Evolutionary conservation across 1,140 invertebrate genomes (phyloP).

Genomic region (Diachasmimorpha longicaudata): DNA sequence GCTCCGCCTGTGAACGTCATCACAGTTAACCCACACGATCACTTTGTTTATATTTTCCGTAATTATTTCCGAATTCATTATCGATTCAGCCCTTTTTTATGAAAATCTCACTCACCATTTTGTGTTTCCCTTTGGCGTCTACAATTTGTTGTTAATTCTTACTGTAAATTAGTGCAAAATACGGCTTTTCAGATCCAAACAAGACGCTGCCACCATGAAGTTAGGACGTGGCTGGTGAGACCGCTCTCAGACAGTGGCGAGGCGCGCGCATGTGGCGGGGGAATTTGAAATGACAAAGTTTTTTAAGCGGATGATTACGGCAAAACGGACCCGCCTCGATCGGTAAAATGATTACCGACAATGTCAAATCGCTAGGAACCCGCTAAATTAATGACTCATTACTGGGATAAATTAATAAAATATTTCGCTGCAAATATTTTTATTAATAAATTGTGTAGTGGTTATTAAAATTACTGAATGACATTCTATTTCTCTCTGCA

Average conservation of each 20-base stretch:
- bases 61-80: not conserved
- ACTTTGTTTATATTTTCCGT: not conserved
- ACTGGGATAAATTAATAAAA: too few relatives aligned
- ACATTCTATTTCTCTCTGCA: not conserved
- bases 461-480: not conserved
- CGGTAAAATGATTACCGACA: too few relatives aligned
- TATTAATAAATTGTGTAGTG: not conserved
- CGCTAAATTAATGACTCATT: too few relatives aligned
- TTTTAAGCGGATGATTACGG: too few relatives aligned
- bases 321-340: too few relatives aligned
- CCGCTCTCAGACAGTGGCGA: slow-evolving; percentile 23
- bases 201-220: slow-evolving; percentile 43
- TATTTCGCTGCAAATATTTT: too few relatives aligned
- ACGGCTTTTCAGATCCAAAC: slow-evolving; percentile 32
- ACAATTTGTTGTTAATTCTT: slow-evolving; percentile 15
- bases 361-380: too few relatives aligned
- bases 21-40: not conserved
- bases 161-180: slow-evolving; percentile 14
- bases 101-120: slow-evolving; percentile 42
- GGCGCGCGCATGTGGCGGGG: slow-evolving; percentile 29
- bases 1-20: slow-evolving; percentile 20
- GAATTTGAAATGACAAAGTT: too few relatives aligned
- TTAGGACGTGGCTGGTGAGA: slow-evolving; percentile 48
- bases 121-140: slow-evolving; percentile 26
- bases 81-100: not conserved